Conservation (phyloP, 2,888 invertebrate genomes). For the Epinotia bilunana region DNA sequence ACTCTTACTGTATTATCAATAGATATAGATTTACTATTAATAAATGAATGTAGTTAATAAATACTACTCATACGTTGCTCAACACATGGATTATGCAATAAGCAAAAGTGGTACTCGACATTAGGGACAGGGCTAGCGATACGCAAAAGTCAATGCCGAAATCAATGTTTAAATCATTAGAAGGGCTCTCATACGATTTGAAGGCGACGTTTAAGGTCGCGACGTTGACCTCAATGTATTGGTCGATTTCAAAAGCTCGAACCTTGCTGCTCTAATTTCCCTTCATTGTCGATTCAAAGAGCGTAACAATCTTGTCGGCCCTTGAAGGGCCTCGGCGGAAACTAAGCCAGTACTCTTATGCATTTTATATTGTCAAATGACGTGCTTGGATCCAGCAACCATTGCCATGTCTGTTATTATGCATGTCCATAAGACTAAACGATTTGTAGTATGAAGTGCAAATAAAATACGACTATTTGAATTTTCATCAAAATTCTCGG, state of each 20-base stretch:
- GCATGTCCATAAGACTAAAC: neutral
- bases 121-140: slow-evolving; percentile 67
- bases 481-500: too few species aligned
- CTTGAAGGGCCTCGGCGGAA: slow-evolving; percentile 68
- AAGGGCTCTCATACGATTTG: slow-evolving; percentile 76
- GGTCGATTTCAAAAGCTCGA: slow-evolving; percentile 79
- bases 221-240: slow-evolving; percentile 73
- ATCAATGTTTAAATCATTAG: slow-evolving; percentile 73
- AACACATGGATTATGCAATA: slow-evolving; percentile 30
- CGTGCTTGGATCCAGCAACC: neutral
- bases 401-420: slow-evolving; percentile 5
- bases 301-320: slow-evolving; percentile 77
- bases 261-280: slow-evolving; percentile 83
- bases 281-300: slow-evolving; percentile 81
- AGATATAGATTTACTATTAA: neutral
- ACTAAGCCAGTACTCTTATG: slow-evolving; percentile 22
- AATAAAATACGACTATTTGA: neutral
- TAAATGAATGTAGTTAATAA: slow-evolving; percentile 20
- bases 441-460: neutral
- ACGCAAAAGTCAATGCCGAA: slow-evolving; percentile 78
- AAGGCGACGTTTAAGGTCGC: slow-evolving; percentile 78
- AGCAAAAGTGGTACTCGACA: slow-evolving; percentile 47
- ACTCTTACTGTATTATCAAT: neutral
- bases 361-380: slow-evolving; percentile 34
- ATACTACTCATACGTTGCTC: slow-evolving; percentile 15